Evolutionary conservation across 2,113 vertebrate genomes (phyloP), one percentile per base, ranked within the genome.

Genomic region (Sturnira hondurensis): DNA sequence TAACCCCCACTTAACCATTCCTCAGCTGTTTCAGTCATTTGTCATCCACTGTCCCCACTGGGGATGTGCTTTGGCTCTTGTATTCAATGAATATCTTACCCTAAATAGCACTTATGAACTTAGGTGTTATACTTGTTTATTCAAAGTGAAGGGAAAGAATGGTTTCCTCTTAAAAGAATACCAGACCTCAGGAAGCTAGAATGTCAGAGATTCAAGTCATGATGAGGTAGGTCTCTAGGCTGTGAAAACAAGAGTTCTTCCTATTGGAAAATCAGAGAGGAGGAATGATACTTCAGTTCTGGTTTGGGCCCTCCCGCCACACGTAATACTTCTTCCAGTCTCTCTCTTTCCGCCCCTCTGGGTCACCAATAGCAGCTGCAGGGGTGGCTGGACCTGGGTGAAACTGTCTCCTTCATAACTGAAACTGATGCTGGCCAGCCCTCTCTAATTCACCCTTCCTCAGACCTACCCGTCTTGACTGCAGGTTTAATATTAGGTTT

Each of bases 121-220:
- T 31, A 41, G 38, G 16, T 82, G 38, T 80, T 81, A 22, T 76
- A 84, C 19, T 7, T 85, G 16, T 14, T 71, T 58, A 68, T 89
- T 88, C 45, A 56, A 54, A 52, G 13, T 78, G 33, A 85, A 94
- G 50, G 38, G 28, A 50, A 88, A 45, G 1, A 20, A 58, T 74
- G 58, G 1, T 83, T 92, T 93, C 77, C 43, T 77, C 56, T 86
- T 86, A 54, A 93, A 96, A 88, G 52, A 78, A 24, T 58, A n/a
- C n/a, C 54, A 82, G 76, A 24, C 36, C 38, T 91, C 68, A 31
- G 68, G 71, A 80, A 74, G 22, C 20, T 76, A 47, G 4, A 74
- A 6, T 78, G 9, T 38, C 45, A 80, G 63, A 84, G 38, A 85
- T 13, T 95, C 36, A 80, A 74, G 15, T 63, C 14, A 63, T n/a